A percentile compares a stretch with the other conserved stretches of the same genome.
These are phyloP conservation scores for Geococcyx californianus DNA, from an alignment of 2,113 vertebrate species.

Conservation along the genomic window DNA sequence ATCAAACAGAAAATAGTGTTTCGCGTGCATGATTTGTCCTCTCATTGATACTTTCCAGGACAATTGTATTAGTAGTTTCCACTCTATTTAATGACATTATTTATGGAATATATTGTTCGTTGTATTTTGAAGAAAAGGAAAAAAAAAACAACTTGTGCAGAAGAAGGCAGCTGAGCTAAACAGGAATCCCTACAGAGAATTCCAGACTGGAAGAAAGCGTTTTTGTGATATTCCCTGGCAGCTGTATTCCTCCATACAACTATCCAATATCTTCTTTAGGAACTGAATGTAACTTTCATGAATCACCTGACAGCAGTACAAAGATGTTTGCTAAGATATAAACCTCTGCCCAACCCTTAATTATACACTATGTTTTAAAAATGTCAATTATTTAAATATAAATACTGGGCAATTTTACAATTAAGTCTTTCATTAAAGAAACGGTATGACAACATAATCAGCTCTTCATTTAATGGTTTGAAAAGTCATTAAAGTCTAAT, in stretches of 20 bases:
- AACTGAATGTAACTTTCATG: background rate
- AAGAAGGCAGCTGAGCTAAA: background rate
- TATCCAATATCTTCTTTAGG: background rate
- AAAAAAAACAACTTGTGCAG: background rate
- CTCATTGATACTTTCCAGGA: background rate
- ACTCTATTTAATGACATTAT: background rate
- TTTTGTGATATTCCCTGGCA: background rate
- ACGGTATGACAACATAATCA: background rate
- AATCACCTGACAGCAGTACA: constrained; percentile 1
- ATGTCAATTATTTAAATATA: background rate
- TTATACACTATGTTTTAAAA: background rate
- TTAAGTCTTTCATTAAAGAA: constrained; percentile 30
- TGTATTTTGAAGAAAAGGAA: background rate
- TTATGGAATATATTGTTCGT: background rate
- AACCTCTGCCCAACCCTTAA: background rate
- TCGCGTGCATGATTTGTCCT: background rate
- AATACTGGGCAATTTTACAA: constrained; percentile 47
- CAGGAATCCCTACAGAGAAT: background rate
- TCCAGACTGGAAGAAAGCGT: background rate
- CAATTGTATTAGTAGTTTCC: background rate
- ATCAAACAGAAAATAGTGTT: background rate
- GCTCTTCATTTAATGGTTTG: constrained; percentile 28
- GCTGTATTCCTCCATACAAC: background rate
- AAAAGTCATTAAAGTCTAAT: constrained; percentile 22
- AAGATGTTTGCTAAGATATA: background rate